Evolutionary conservation across 2,888 invertebrate species (phyloP).

Genomic region (Thereva nobilitata): DNA sequence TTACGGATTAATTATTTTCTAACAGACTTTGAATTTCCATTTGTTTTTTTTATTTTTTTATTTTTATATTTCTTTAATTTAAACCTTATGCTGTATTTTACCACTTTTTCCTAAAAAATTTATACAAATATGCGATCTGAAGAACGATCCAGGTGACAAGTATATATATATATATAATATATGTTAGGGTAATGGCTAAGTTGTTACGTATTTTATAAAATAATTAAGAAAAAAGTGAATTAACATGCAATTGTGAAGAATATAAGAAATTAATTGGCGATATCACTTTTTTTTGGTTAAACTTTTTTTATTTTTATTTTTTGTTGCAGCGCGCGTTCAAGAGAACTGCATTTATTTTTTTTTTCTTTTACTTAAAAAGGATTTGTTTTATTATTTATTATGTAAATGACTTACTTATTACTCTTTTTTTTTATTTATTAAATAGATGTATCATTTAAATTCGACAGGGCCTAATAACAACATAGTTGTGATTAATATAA

Average conservation of each 20-base stretch:
- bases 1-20: conserved; percentile 34
- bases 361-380: too few species aligned
- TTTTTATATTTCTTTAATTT: conserved; percentile 21
- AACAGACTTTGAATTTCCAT: conserved; percentile 36
- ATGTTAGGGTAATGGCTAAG: conserved; percentile 25
- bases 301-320: too few species aligned
- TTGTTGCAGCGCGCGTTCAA: too few species aligned
- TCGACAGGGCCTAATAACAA: too few species aligned
- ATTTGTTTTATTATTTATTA: too few species aligned
- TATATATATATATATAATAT: not conserved
- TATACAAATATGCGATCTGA: conserved; percentile 32
- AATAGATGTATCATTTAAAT: too few species aligned
- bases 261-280: too few species aligned
- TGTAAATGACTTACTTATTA: too few species aligned
- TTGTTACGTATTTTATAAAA: conserved; percentile 5
- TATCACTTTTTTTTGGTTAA: too few species aligned
- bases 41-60: conserved; percentile 8
- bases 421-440: too few species aligned
- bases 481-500: not conserved
- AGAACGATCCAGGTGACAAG: conserved; percentile 31
- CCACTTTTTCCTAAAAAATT: conserved; percentile 26
- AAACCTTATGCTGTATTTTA: conserved; percentile 30
- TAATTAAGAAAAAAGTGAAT: conserved; percentile 23
- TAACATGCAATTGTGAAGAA: conserved; percentile 11
- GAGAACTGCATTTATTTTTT: too few species aligned